These are phyloP conservation scores for Strigamia maritima DNA, from an alignment of 2,888 invertebrate species.

Conservation along the genomic window DNA sequence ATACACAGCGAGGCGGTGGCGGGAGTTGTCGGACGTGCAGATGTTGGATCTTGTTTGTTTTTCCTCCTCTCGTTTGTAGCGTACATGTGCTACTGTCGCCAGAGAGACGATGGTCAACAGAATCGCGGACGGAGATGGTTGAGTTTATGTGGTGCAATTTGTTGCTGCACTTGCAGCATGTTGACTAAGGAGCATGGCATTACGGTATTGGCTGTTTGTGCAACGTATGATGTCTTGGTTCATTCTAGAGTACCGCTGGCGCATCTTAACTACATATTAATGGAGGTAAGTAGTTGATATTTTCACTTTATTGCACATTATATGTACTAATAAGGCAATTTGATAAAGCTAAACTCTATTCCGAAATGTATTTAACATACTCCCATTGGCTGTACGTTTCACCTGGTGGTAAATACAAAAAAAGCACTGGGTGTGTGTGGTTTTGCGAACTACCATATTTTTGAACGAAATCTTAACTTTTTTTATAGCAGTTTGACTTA, in stretches of 20 bases:
- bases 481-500: too few relatives aligned
- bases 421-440: too few relatives aligned
- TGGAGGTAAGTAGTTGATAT: too few relatives aligned
- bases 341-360: too few relatives aligned
- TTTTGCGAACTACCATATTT: too few relatives aligned
- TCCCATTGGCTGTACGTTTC: too few relatives aligned
- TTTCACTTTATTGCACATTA: too few relatives aligned
- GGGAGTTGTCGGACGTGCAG: slow-evolving; percentile 91
- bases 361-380: too few relatives aligned
- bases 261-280: slow-evolving; percentile 43
- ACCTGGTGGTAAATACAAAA: too few relatives aligned
- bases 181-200: slow-evolving; percentile 94
- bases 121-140: slow-evolving; percentile 52
- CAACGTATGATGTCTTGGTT: slow-evolving; percentile 77
- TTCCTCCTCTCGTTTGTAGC: slow-evolving; percentile 82
- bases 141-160: slow-evolving; percentile 63
- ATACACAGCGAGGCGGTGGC: slow-evolving; percentile 96
- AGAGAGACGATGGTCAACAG: slow-evolving; percentile 39
- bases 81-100: slow-evolving; percentile 67
- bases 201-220: slow-evolving; percentile 85
- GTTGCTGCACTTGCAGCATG: slow-evolving; percentile 74
- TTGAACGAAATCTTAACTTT: too few relatives aligned
- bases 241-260: slow-evolving; percentile 50
- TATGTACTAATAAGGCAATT: too few relatives aligned
- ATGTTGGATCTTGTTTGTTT: slow-evolving; percentile 85